phyloP scores from a whole-genome alignment of 2,888 invertebrate species.

The Drosophila merina region DNA sequence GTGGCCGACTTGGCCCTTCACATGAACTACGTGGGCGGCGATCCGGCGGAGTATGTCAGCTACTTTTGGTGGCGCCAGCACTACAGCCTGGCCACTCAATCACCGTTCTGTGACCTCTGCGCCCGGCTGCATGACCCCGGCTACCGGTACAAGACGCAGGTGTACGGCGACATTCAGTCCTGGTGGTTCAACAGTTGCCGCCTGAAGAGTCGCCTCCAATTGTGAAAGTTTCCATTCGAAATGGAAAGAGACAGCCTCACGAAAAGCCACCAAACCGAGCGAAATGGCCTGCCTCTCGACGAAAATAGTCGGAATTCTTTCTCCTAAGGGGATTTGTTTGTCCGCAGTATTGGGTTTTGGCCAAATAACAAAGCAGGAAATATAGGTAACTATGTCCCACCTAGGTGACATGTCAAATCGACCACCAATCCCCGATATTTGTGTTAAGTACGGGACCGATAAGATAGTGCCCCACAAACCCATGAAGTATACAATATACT shows the following conservation, averaged over 20 bases:
- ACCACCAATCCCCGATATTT: not conserved
- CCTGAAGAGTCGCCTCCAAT: conserved; percentile 68
- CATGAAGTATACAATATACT: not conserved
- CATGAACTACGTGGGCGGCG: conserved; percentile 82
- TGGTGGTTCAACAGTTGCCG: conserved; percentile 82
- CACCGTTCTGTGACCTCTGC: conserved; percentile 81
- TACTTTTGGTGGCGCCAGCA: conserved; percentile 88
- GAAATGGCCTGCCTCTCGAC: not conserved
- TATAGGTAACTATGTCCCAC: not conserved
- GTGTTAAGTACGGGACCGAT: not conserved
- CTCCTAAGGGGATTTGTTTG: not conserved
- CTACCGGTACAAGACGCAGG: conserved; percentile 63
- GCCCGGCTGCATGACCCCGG: conserved; percentile 73
- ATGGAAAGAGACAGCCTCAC: conserved; percentile 35
- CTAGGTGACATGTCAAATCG: conserved; percentile 5
- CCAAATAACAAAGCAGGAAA: not conserved
- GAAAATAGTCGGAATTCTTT: not conserved
- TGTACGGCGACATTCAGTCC: conserved; percentile 76
- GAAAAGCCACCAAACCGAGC: not conserved
- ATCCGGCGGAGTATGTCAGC: conserved; percentile 86
- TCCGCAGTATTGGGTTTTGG: not conserved
- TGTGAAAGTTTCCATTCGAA: conserved; percentile 42
- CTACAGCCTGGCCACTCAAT: conserved; percentile 83
- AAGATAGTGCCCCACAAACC: not conserved
- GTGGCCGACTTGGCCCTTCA: conserved; percentile 86